phyloP scores from a whole-genome alignment of 2,113 vertebrate species.

The Myocastor coypus region DNA sequence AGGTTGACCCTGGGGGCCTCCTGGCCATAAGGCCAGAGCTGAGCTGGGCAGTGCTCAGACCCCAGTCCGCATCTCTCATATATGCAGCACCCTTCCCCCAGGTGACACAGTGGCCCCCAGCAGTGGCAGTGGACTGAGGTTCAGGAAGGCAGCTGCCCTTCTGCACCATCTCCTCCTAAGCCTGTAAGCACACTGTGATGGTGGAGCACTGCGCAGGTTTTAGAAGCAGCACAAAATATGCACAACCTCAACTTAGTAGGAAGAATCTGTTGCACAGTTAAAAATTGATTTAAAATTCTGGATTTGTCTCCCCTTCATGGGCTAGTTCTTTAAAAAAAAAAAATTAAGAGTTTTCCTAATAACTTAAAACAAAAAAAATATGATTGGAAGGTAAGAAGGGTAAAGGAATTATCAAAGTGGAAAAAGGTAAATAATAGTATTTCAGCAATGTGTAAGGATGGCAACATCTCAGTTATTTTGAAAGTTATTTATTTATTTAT shows the following conservation, averaged over 20 bases:
- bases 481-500: background rate
- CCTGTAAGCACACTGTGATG: background rate
- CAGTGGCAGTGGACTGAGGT: too few relatives aligned
- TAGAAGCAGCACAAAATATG: background rate
- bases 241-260: background rate
- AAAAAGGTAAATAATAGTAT: conserved; percentile 9
- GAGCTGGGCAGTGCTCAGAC: background rate
- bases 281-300: background rate
- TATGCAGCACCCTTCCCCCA: too few relatives aligned
- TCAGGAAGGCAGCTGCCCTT: background rate
- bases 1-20: background rate
- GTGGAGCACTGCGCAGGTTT: background rate
- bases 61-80: too few relatives aligned
- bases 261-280: background rate
- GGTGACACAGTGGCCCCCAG: too few relatives aligned
- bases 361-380: conserved; percentile 8
- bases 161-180: background rate
- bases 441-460: background rate
- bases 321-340: conserved; percentile 13
- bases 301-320: background rate
- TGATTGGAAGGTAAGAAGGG: background rate
- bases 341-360: background rate
- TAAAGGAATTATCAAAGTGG: background rate
- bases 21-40: background rate
- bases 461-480: background rate